These are phyloP conservation scores for Anastrepha obliqua DNA, from an alignment of 1,140 invertebrate species.

Conservation along the genomic window DNA sequence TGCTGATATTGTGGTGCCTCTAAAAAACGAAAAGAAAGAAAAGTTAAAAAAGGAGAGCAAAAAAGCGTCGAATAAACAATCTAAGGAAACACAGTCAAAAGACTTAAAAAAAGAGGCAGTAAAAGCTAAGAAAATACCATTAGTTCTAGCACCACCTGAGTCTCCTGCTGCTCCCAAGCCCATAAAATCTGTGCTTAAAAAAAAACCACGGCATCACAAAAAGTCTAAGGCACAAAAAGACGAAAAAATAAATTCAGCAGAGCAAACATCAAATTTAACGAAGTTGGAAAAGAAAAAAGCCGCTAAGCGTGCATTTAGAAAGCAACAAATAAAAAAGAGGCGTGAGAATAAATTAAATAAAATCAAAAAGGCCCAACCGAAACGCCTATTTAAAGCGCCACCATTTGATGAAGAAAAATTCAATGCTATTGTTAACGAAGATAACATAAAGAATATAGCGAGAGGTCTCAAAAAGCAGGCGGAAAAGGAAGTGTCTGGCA, in stretches of 20 bases:
- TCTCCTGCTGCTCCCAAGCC: slow-evolving; percentile 58
- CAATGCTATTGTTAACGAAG: slow-evolving; percentile 61
- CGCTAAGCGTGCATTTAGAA: slow-evolving; percentile 27
- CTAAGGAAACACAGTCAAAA: not conserved
- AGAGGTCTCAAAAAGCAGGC: slow-evolving; percentile 64
- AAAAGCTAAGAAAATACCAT: slow-evolving; percentile 51
- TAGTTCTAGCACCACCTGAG: slow-evolving; percentile 63
- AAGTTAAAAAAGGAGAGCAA: slow-evolving; percentile 12
- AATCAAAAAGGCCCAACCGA: slow-evolving; percentile 7
- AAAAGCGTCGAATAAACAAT: not conserved
- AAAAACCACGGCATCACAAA: not conserved
- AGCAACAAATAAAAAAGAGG: slow-evolving; percentile 30
- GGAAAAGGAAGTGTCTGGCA: slow-evolving; percentile 63
- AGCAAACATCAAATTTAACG: slow-evolving; percentile 51
- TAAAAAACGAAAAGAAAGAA: slow-evolving; percentile 5
- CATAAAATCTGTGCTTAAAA: not conserved
- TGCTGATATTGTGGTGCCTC: not conserved
- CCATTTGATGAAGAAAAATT: slow-evolving; percentile 66
- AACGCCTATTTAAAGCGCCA: slow-evolving; percentile 57
- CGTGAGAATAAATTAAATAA: slow-evolving; percentile 1
- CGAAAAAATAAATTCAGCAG: slow-evolving; percentile 21
- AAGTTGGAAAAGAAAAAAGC: slow-evolving; percentile 50
- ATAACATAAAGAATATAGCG: slow-evolving; percentile 65
- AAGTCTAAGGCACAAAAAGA: slow-evolving; percentile 53
- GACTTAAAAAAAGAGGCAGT: not conserved